Evolutionary conservation across 2,888 invertebrate species (phyloP), one percentile per base, ranked within the genome.

Genomic region (Lasioglossum villosulum): DNA sequence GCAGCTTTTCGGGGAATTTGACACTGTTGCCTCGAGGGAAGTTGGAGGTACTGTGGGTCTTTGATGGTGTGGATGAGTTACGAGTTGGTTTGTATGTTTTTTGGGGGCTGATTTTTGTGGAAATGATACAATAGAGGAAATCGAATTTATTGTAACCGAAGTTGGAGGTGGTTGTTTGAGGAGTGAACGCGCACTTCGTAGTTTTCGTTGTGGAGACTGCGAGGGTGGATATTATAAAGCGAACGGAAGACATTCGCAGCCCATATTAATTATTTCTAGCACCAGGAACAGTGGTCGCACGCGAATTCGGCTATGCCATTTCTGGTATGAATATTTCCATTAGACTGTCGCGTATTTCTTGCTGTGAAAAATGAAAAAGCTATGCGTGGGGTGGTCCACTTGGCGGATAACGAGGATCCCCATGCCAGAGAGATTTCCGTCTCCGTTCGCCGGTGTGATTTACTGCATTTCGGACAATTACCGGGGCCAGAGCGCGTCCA

Each of bases 381-480:
- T 23, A 10, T 34, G 37, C 23, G 10, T 30, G 14, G 74, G 27
- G 12, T 19, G 8, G 59, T 39, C 48, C 48, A 48, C 42, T 75
- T 42, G 37, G 34, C 34, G n/a, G 19, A n/a, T 59, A 48, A 63
- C 48, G 23, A 63, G 27, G 75, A 52, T 63, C 63, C 63, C 23
- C 82, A 56, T 30, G 80, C 75, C 68, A 48, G 48, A 66, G 63
- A 84, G 85, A 79, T 84, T 84, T 79, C 72, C 85, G 48, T 75
- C 74, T 27, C 37, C 59, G 48, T 37, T 74, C 70, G n/a, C 39
- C 37, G 23, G 39, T 5, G 78, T 84, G 84, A 84, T 84, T 84
- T 84, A 85, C 84, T 59, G 48, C 75, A 71, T 73, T 76, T 85
- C 59, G 34, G 39, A 66, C 76, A 85, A 86, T 85, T 86, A 85